Evolutionary conservation across 2,113 vertebrate genomes (phyloP), one percentile per base, ranked within the genome.

Genomic region (Oreotrochilus melanogaster): DNA sequence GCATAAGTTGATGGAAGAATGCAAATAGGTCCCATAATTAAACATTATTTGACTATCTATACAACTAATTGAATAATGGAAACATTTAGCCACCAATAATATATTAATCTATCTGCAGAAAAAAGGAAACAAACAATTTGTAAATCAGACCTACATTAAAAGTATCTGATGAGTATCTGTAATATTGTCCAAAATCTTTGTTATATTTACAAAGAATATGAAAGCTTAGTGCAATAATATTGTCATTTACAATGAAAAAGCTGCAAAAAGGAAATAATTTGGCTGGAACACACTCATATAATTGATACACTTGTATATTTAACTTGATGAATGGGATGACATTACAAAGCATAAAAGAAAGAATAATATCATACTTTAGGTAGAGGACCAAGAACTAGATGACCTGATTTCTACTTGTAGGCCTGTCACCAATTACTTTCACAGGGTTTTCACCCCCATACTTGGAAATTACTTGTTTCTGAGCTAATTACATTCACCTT

Each of bases 11-110:
- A 94, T 72, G 60, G 50, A 23, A 94, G 94, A 90, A 93, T 83
- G 43, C 90, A 67, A 91, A 86, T 84, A 86, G 51, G 61, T 94
- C 61, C 88, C 61, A 86, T 91, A 95, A 96, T 92, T 88, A 93
- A 89, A 56, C 51, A 95, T 92, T 94, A 93, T 93, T 93, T 95
- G 79, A 80, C 72, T 95, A 78, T 94, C 73, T 95, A 91, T 92
- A 56, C 79, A 92, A 71, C 64, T 95, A 95, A 96, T 81, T 92
- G 93, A 94, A 87, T 91, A 94, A 94, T 91, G 33, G 71, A 94
- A 95, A 94, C 66, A 94, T 94, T 93, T 95, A 82, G 86, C 86
- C 85, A 73, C 60, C 60, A 94, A 80, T 89, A 93, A 92, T 78
- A 74, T 18, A 85, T 92, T 94, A n/a, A 86, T 94, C 33, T 65